Evolutionary conservation across 2,888 invertebrate species (phyloP).

Genomic region (Papilio elwesi): DNA sequence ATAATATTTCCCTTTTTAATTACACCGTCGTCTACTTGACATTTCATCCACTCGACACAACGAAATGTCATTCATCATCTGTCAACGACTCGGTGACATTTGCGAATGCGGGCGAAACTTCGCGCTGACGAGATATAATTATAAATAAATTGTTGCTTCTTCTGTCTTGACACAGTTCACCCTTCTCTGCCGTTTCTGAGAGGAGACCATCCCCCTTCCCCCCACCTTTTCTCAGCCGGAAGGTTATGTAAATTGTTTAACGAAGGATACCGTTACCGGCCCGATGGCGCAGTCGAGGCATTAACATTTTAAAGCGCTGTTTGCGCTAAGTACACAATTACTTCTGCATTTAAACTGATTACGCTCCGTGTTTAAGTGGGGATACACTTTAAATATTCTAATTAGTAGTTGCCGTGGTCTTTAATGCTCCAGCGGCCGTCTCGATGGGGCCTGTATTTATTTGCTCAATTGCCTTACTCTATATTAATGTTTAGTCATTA

Average conservation of each 20-base stretch:
- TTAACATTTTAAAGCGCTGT: constrained; percentile 77
- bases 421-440: constrained; percentile 38
- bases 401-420: constrained; percentile 55
- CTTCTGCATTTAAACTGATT: constrained; percentile 74
- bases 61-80: constrained; percentile 38
- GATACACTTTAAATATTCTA: constrained; percentile 64
- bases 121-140: constrained; percentile 43
- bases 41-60: constrained; percentile 32
- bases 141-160: constrained; percentile 47
- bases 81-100: constrained; percentile 35
- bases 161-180: constrained; percentile 40
- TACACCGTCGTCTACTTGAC: constrained; percentile 26
- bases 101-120: constrained; percentile 30
- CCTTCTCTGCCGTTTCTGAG: constrained; percentile 29
- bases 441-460: constrained; percentile 30
- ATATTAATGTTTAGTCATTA: constrained; percentile 25
- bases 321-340: constrained; percentile 77
- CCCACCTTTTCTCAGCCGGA: constrained; percentile 50
- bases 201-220: constrained; percentile 31
- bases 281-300: constrained; percentile 72
- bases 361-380: constrained; percentile 54
- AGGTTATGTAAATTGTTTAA: constrained; percentile 78
- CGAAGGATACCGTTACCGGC: constrained; percentile 65
- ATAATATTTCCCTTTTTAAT: constrained; percentile 21
- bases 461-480: constrained; percentile 35